These are phyloP conservation scores for Aphidius ervi DNA, from an alignment of 1,140 invertebrate species.

Conservation along the genomic window DNA sequence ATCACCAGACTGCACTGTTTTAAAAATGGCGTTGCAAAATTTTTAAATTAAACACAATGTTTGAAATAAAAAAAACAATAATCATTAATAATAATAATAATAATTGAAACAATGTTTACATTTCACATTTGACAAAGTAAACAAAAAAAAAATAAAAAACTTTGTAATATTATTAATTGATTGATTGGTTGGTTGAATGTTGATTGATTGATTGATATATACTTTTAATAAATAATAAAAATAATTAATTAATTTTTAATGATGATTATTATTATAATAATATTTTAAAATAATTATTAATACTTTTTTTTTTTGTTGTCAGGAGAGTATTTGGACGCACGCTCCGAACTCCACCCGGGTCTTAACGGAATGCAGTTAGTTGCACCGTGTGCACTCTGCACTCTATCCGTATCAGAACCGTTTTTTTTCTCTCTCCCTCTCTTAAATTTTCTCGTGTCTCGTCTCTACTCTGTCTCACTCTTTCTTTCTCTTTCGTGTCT, in stretches of 20 bases:
- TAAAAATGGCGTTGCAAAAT: neutral
- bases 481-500: neutral
- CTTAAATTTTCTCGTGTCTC: neutral
- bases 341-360: neutral
- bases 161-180: no score
- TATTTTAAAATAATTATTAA: neutral
- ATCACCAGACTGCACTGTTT: no score
- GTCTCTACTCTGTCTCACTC: neutral
- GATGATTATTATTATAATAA: neutral
- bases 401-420: neutral
- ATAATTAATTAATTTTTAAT: no score
- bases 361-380: conserved; percentile 17
- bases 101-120: no score
- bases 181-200: no score
- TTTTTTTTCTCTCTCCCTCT: neutral
- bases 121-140: neutral
- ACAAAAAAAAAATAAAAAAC: neutral
- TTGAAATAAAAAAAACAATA: no score
- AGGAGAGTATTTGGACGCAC: no score
- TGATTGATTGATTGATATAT: no score
- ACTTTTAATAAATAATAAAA: no score
- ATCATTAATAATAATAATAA: no score
- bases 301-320: neutral
- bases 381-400: conserved; percentile 23
- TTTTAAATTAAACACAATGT: no score